These are phyloP conservation scores for Kradibia gibbosae DNA, from an alignment of 1,140 invertebrate genomes.

Conservation along the genomic window DNA sequence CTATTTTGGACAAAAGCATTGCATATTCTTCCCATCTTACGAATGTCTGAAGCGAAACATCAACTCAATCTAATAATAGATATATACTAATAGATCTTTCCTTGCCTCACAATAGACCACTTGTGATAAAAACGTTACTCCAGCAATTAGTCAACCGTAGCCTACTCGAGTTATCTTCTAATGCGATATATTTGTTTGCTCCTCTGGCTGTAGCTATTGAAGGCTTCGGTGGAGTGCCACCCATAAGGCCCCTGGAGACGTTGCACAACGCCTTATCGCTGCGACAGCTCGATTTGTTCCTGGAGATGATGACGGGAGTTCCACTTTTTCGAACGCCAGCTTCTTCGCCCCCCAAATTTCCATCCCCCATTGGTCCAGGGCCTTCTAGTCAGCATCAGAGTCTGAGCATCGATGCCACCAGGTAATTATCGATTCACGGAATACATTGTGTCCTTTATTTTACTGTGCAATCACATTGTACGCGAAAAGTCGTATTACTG, in stretches of 20 bases:
- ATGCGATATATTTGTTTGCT: not conserved
- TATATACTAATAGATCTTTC: too few relatives aligned
- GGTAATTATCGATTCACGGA: slow-evolving; percentile 51
- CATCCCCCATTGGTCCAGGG: slow-evolving; percentile 69
- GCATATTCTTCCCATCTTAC: too few relatives aligned
- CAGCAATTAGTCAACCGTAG: not conserved
- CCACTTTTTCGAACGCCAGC: slow-evolving; percentile 80
- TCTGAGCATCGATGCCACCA: slow-evolving; percentile 64
- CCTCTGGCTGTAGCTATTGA: slow-evolving; percentile 77
- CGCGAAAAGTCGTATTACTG: too few relatives aligned
- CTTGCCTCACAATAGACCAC: too few relatives aligned
- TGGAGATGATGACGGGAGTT: slow-evolving; percentile 85
- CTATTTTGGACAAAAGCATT: too few relatives aligned
- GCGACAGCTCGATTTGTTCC: slow-evolving; percentile 89
- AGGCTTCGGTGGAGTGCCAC: slow-evolving; percentile 91
- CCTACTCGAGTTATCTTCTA: not conserved
- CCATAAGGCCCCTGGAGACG: slow-evolving; percentile 94
- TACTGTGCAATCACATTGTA: too few relatives aligned
- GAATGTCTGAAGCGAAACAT: too few relatives aligned
- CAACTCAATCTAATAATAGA: too few relatives aligned
- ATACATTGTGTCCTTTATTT: too few relatives aligned
- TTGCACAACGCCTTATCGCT: slow-evolving; percentile 95
- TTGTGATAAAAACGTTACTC: too few relatives aligned
- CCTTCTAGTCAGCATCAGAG: slow-evolving; percentile 56
- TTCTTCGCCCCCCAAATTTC: slow-evolving; percentile 79